phyloP scores from a whole-genome alignment of 2,797 vertebrate genomes.

The Gephyroberyx darwinii region DNA sequence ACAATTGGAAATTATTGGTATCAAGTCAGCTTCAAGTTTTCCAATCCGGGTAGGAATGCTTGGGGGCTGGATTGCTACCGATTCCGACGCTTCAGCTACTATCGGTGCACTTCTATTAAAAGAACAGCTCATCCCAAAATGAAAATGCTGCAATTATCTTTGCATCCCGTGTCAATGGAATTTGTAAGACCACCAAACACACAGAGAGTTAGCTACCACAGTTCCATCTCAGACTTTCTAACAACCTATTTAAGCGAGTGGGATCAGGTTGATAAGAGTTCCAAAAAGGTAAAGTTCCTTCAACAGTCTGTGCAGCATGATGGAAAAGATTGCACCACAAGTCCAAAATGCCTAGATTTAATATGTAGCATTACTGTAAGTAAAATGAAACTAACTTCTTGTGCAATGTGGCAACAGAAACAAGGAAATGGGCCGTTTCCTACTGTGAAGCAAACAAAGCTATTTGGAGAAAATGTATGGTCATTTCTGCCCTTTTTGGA shows the following conservation, averaged over 20 bases:
- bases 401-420: not conserved
- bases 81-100: not conserved
- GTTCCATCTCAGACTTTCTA: not conserved
- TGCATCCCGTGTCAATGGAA: not conserved
- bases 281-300: not conserved
- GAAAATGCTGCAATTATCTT: not conserved
- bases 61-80: too few relatives aligned
- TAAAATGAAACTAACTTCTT: constrained; percentile 10
- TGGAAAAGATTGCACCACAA: too few relatives aligned
- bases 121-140: not conserved
- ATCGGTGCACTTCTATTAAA: not conserved
- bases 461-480: too few relatives aligned
- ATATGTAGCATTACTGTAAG: not conserved
- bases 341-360: not conserved
- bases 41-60: too few relatives aligned
- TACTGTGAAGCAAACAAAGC: too few relatives aligned
- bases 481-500: too few relatives aligned
- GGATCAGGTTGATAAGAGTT: not conserved
- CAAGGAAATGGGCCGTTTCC: not conserved
- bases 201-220: not conserved
- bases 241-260: not conserved
- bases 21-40: too few relatives aligned
- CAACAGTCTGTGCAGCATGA: too few relatives aligned
- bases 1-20: too few relatives aligned
- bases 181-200: not conserved